Evolutionary conservation across 2,797 vertebrate genomes (phyloP), one percentile per base, ranked within the genome.

Genomic region (Danio choprae): DNA sequence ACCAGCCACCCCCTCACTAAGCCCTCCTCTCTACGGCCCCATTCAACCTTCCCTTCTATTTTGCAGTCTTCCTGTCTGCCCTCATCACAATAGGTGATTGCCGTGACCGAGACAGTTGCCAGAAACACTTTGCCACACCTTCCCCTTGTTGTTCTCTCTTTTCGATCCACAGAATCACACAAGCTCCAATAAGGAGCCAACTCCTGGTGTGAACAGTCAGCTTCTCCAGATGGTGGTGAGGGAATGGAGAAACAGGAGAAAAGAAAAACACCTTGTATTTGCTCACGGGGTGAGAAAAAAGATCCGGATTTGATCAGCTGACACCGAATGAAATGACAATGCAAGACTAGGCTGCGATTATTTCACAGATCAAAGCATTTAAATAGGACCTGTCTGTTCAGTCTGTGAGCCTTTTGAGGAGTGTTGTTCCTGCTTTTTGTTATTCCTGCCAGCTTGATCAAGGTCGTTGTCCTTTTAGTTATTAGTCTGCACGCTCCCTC

Each of bases 301-400:
- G 83, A 89, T 84, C 67, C 68, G 80, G 59, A 71, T 87, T 84
- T 85, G 83, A 87, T 64, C 83, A 53, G 87, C 81, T 73, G 83
- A 88, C 89, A 87, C 84, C 73, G 67, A 55, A 69, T 86, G 85
- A 90, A 91, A 89, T 87, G 89, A 91, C 87, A 88, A 85, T 86
- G 87, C 82, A 65, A 83, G 85, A 80, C 87, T 88, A 83, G 51
- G 85, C 81, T 82, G 88, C 77, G 84, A 77, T 91, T 90, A 87
- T 90, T 89, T 88, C 87, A 89, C 86, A 90, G 77, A 92, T 91
- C 89, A 90, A 87, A 89, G 90, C 62, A 4, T 83, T 86, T 77
- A 87, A 88, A 91, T 85, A 87, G 84, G 86, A 87, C 85, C 85
- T 77, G 81, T 48, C 86, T 85, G n/a, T 74, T 70, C 80, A 79